A percentile compares a stretch with the other conserved stretches of the same genome.
These are phyloP conservation scores for Blastobasis adustella DNA, from an alignment of 2,888 invertebrate species.

Conservation along the genomic window DNA sequence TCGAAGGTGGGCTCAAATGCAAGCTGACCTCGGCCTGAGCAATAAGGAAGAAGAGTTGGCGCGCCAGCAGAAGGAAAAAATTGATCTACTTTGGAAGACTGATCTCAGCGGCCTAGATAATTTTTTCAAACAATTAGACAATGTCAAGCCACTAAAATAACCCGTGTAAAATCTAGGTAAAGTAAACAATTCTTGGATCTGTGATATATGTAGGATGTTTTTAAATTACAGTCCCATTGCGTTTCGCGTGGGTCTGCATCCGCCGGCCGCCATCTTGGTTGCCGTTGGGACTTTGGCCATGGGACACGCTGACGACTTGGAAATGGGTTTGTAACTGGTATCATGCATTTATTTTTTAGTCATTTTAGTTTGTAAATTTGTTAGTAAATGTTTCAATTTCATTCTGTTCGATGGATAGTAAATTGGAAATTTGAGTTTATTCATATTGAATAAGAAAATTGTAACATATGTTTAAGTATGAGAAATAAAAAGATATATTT, in stretches of 20 bases:
- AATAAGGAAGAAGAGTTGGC: constrained; percentile 61
- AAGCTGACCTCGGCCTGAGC: constrained; percentile 64
- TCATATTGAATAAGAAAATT: constrained; percentile 72
- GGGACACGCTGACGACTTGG: constrained; percentile 76
- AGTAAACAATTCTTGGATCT: constrained; percentile 56
- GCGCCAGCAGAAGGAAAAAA: constrained; percentile 58
- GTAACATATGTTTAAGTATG: constrained; percentile 74
- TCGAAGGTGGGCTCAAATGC: constrained; percentile 75
- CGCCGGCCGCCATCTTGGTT: constrained; percentile 75
- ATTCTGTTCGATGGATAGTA: constrained; percentile 40
- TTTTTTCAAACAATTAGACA: constrained; percentile 78
- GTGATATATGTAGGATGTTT: constrained; percentile 73
- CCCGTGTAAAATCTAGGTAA: constrained; percentile 49
- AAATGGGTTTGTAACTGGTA: constrained; percentile 75
- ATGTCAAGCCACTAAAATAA: constrained; percentile 62
- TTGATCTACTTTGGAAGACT: constrained; percentile 70
- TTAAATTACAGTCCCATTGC: constrained; percentile 75
- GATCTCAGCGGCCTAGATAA: constrained; percentile 78
- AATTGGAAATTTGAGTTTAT: constrained; percentile 65
- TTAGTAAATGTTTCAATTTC: constrained; percentile 56
- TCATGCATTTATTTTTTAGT: constrained; percentile 53
- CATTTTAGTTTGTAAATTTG: constrained; percentile 38
- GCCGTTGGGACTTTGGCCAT: constrained; percentile 57
- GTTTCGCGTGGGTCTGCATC: constrained; percentile 74
- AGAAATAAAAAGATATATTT: constrained; percentile 51